phyloP scores from a whole-genome alignment of 2,113 vertebrate species.

The Brienomyrus longianalis region DNA sequence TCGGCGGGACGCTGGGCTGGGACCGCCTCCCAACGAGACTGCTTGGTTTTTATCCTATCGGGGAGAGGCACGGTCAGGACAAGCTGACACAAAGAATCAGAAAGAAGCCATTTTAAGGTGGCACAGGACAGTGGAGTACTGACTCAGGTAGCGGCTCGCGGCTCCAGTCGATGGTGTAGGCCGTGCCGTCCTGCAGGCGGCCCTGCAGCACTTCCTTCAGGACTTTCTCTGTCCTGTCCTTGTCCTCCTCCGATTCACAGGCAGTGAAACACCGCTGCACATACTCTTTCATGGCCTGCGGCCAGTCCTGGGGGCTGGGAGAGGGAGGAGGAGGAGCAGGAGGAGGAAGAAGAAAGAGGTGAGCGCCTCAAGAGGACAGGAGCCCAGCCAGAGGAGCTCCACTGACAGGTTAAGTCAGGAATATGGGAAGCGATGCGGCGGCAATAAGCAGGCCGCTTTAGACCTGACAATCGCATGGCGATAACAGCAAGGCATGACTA shows the following conservation, averaged over 20 bases:
- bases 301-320: slow-evolving; percentile 80
- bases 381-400: not conserved
- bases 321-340: not conserved
- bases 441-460: not conserved
- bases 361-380: not conserved
- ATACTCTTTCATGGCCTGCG: slow-evolving; percentile 87
- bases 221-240: slow-evolving; percentile 82
- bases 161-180: slow-evolving; percentile 87
- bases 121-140: slow-evolving; percentile 15
- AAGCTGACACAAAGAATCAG: not conserved
- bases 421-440: not conserved
- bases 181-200: slow-evolving; percentile 80
- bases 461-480: not conserved
- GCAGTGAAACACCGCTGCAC: slow-evolving; percentile 88
- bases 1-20: slow-evolving; percentile 57
- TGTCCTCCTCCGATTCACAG: slow-evolving; percentile 83
- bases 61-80: not conserved
- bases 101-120: not conserved
- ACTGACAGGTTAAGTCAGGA: not conserved
- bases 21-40: slow-evolving; percentile 74
- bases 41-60: slow-evolving; percentile 62
- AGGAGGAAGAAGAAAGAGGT: not conserved
- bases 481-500: not conserved
- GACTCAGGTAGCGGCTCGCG: slow-evolving; percentile 76
- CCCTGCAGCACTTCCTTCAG: slow-evolving; percentile 84